phyloP scores from a whole-genome alignment of 1,140 invertebrate species.

The Hermatobates lingyangjiaoensis region DNA sequence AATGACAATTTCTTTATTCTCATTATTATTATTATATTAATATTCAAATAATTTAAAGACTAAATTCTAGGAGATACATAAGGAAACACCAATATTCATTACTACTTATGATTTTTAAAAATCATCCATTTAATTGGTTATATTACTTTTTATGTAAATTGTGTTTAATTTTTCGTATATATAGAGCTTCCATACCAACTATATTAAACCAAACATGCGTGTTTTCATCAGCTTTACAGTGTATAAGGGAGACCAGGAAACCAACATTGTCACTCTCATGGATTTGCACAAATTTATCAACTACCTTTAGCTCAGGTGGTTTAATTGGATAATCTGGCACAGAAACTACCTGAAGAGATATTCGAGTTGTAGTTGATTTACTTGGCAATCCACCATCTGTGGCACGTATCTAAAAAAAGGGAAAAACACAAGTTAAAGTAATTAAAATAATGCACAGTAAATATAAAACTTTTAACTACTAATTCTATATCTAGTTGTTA shows the following conservation, averaged over 20 bases:
- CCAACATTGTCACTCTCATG: constrained; percentile 71
- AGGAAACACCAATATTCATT: constrained; percentile 1
- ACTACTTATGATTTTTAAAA: background rate
- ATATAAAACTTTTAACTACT: no score
- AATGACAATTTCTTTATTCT: no score
- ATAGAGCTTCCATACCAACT: constrained; percentile 42
- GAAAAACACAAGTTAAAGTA: no score
- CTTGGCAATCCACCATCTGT: constrained; percentile 52
- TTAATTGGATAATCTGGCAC: constrained; percentile 35
- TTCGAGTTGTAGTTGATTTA: constrained; percentile 44
- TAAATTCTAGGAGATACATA: no score
- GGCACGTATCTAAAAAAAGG: constrained; percentile 45
- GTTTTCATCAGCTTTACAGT: constrained; percentile 63
- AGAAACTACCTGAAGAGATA: constrained; percentile 43
- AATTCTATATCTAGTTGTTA: no score
- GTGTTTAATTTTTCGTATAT: no score
- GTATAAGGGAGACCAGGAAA: constrained; percentile 58
- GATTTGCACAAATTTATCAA: constrained; percentile 44
- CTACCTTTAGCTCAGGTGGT: constrained; percentile 40
- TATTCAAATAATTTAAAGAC: constrained; percentile 1
- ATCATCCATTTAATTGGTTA: no score
- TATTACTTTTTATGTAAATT: no score
- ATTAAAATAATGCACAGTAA: no score
- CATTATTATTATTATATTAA: no score
- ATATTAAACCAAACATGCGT: constrained; percentile 81